Percentiles rank a stretch among this genome's conserved stretches.
Evolutionary conservation across 2,113 vertebrate genomes (phyloP).

Genomic region (Mustelus asterias): DNA sequence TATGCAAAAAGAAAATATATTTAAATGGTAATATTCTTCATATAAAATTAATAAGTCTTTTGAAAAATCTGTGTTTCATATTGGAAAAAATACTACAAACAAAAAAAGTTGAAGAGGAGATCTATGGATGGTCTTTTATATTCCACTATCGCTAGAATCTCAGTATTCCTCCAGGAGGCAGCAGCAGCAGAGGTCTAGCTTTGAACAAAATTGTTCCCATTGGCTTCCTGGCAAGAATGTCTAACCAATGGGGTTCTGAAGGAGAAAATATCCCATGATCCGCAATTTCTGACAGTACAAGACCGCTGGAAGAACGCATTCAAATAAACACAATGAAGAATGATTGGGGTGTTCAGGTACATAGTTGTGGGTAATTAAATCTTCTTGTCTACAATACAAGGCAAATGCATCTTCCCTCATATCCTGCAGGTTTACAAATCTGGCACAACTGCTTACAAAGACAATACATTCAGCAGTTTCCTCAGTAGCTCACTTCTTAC

Average conservation of each 20-base stretch:
- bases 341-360: too few relatives aligned
- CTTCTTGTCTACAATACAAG: neutral
- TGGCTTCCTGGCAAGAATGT: neutral
- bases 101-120: neutral
- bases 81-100: neutral
- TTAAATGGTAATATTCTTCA: neutral
- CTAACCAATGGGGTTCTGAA: neutral
- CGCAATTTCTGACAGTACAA: neutral
- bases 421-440: neutral
- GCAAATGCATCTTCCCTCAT: neutral
- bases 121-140: neutral
- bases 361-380: too few relatives aligned
- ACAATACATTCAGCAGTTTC: neutral
- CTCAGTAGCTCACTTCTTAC: neutral
- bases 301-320: neutral
- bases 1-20: neutral
- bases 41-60: neutral
- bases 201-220: neutral
- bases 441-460: neutral
- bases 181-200: neutral
- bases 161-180: neutral
- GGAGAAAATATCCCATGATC: neutral
- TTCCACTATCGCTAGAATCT: neutral
- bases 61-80: neutral
- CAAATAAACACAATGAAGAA: too few relatives aligned